phyloP scores from a whole-genome alignment of 1,140 invertebrate species.

The Apis dorsata region DNA sequence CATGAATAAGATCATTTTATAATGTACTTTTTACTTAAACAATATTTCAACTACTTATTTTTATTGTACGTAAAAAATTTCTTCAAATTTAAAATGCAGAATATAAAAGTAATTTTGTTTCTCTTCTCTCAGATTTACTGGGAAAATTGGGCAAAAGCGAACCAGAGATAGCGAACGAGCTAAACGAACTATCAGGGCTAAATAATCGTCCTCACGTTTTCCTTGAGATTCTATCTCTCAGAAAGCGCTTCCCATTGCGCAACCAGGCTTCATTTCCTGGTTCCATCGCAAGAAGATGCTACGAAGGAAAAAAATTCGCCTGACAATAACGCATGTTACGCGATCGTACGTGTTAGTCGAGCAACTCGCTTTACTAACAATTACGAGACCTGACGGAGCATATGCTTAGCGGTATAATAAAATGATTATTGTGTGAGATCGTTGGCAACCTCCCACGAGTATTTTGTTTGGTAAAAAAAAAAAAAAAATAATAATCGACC shows the following conservation, averaged over 20 bases:
- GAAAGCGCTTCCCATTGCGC: conserved; percentile 35
- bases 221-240: conserved; percentile 35
- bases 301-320: conserved; percentile 11
- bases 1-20: not conserved
- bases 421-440: conserved; percentile 59
- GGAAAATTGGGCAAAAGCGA: conserved; percentile 17
- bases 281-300: conserved; percentile 39
- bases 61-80: not conserved
- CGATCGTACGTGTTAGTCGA: conserved; percentile 35
- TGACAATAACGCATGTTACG: conserved; percentile 45
- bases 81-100: not conserved
- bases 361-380: conserved; percentile 43
- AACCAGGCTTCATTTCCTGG: conserved; percentile 51
- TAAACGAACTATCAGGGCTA: conserved; percentile 26
- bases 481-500: conserved; percentile 15
- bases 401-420: conserved; percentile 54
- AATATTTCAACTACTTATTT: not conserved
- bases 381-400: conserved; percentile 41
- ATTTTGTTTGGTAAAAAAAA: not conserved
- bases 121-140: conserved; percentile 4
- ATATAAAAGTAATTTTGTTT: not conserved
- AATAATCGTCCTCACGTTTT: conserved; percentile 14
- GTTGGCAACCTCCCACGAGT: conserved; percentile 48
- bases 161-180: not conserved
- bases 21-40: conserved; percentile 11